A percentile compares a stretch with the other conserved stretches of the same genome.
Conservation (phyloP, 2,113 vertebrate genomes). For the Desmodus rotundus region DNA sequence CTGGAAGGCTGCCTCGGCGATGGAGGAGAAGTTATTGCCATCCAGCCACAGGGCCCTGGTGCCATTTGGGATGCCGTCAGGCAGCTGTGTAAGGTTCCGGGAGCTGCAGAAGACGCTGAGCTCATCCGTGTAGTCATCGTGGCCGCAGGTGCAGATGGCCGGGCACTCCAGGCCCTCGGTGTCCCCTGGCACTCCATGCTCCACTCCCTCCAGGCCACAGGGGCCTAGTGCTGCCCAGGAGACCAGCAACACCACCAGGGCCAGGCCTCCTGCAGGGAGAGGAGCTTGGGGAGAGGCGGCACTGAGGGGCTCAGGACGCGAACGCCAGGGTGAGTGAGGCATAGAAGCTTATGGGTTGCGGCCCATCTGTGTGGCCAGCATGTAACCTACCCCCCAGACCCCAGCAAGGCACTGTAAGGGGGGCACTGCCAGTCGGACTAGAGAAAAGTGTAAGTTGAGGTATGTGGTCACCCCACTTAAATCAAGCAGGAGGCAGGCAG, state of each 20-base stretch:
- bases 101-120: slow-evolving; percentile 93
- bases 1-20: slow-evolving; percentile 84
- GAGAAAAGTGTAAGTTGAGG: not conserved
- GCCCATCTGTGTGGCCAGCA: rapidly evolving
- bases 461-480: not conserved
- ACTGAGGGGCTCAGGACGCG: not conserved
- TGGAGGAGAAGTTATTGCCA: slow-evolving; percentile 86
- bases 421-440: rapidly evolving
- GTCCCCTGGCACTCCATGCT: slow-evolving; percentile 38
- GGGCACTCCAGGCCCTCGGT: slow-evolving; percentile 83
- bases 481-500: not conserved
- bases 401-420: rapidly evolving
- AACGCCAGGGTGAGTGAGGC: not conserved
- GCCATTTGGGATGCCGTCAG: slow-evolving; percentile 80
- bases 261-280: slow-evolving; percentile 29
- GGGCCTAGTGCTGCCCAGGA: slow-evolving; percentile 48
- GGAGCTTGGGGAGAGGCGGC: not conserved
- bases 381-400: not conserved
- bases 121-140: slow-evolving; percentile 86
- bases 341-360: not conserved
- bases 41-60: slow-evolving; percentile 92
- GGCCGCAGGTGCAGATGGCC: slow-evolving; percentile 85
- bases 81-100: slow-evolving; percentile 86
- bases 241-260: slow-evolving; percentile 62
- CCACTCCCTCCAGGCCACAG: slow-evolving; percentile 31